Percentiles rank a stretch among this genome's conserved stretches.
Evolutionary conservation across 2,113 vertebrate genomes (phyloP).

Genomic region (Phocoena sinus): DNA sequence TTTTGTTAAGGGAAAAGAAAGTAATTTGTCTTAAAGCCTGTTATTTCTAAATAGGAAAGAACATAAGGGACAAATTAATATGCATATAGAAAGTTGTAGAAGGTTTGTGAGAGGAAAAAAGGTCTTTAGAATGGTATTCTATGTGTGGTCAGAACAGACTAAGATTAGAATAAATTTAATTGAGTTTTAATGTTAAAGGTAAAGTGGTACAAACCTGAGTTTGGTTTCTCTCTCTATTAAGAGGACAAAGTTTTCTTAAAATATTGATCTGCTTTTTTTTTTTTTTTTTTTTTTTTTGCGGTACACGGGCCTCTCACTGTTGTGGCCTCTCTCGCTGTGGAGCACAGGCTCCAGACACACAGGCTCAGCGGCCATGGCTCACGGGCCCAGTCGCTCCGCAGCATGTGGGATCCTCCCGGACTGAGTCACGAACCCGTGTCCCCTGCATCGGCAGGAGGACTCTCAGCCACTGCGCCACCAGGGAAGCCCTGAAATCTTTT

Average conservation of each 20-base stretch:
- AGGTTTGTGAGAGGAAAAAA: not conserved
- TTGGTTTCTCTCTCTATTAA: not conserved
- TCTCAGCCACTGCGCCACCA: no score
- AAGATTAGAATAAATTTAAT: not conserved
- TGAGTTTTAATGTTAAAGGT: not conserved
- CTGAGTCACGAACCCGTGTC: no score
- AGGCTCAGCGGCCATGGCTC: no score
- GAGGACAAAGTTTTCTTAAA: not conserved
- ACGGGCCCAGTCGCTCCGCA: no score
- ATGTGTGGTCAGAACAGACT: not conserved
- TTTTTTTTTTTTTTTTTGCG: no score
- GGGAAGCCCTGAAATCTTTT: not conserved
- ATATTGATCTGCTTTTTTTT: not conserved
- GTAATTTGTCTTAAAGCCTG: not conserved
- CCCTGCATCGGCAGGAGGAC: no score
- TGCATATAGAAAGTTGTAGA: not conserved
- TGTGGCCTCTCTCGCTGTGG: no score
- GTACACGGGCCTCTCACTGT: no score
- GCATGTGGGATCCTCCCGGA: no score
- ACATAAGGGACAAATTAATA: not conserved
- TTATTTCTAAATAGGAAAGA: not conserved
- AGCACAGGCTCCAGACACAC: no score
- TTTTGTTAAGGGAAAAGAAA: not conserved
- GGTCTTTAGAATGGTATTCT: not conserved
- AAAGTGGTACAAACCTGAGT: not conserved